Conservation (phyloP, 1,140 invertebrate species). For the Achroia grisella region DNA sequence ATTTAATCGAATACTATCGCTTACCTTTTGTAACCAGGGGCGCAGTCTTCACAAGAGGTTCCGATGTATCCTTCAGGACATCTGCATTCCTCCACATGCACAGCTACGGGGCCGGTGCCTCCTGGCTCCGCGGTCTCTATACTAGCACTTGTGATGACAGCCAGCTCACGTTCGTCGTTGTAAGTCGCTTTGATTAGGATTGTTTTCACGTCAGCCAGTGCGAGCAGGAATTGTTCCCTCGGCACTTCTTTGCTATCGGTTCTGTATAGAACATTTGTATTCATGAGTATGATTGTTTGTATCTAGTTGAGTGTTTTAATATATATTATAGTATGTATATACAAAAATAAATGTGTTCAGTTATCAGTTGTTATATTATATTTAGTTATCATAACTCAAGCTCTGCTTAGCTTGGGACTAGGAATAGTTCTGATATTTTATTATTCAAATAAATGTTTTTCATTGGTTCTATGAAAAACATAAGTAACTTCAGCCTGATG, state of each 20-base stretch:
- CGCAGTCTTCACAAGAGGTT: conserved; percentile 93
- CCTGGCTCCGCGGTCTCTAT: conserved; percentile 86
- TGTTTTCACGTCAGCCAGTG: conserved; percentile 89
- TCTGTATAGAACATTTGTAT: conserved; percentile 32
- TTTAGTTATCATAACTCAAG: too few relatives aligned
- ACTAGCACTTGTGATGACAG: conserved; percentile 81
- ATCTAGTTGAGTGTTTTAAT: too few relatives aligned
- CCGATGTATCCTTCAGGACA: conserved; percentile 89
- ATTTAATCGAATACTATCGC: too few relatives aligned
- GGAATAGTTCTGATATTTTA: too few relatives aligned
- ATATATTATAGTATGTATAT: too few relatives aligned
- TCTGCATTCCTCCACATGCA: conserved; percentile 89
- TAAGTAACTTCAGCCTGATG: too few relatives aligned
- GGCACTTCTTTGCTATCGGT: conserved; percentile 87
- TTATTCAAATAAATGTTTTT: too few relatives aligned
- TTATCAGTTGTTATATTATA: too few relatives aligned
- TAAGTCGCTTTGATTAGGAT: conserved; percentile 96
- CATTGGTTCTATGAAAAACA: too few relatives aligned
- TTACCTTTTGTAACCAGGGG: conserved; percentile 86
- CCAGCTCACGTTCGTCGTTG: conserved; percentile 84
- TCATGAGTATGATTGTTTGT: too few relatives aligned
- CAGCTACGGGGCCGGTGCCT: conserved; percentile 79
- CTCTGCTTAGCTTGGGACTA: too few relatives aligned
- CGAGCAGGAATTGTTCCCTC: conserved; percentile 93
- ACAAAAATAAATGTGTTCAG: too few relatives aligned